Percentiles rank a stretch among this genome's conserved stretches.
Evolutionary conservation across 2,113 vertebrate species (phyloP).

Genomic region (Phycodurus eques): DNA sequence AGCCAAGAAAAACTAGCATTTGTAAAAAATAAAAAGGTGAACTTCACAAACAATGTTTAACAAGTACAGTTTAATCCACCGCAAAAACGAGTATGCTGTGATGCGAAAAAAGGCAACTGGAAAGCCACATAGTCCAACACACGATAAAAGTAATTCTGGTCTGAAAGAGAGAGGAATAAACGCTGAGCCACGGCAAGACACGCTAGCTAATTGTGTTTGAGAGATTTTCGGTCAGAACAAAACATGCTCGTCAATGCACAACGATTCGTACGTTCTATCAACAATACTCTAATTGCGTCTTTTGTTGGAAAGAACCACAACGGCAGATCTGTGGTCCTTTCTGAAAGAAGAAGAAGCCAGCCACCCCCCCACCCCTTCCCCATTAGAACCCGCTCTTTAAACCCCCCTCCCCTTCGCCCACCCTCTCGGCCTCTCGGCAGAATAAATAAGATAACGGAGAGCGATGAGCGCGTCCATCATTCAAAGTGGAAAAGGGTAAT

Average conservation of each 20-base stretch:
- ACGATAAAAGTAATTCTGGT: neutral
- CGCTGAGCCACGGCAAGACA: neutral
- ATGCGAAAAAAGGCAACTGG: too few species aligned
- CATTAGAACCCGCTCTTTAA: slow-evolving; percentile 42
- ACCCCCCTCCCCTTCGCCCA: slow-evolving; percentile 12
- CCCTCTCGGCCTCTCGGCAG: slow-evolving; percentile 32
- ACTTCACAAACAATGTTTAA: too few species aligned
- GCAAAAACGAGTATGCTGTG: too few species aligned
- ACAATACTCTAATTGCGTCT: neutral
- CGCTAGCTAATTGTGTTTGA: too few species aligned
- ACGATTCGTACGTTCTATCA: neutral
- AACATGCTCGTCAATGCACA: neutral
- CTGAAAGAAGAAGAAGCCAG: slow-evolving; percentile 26
- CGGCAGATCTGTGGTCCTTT: neutral
- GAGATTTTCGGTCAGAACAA: neutral
- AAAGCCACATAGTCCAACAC: too few species aligned
- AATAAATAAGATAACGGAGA: slow-evolving; percentile 75
- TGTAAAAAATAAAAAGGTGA: too few species aligned
- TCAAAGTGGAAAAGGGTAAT: slow-evolving; percentile 75
- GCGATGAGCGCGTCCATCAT: slow-evolving; percentile 72
- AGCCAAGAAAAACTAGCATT: too few species aligned
- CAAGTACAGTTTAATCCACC: too few species aligned
- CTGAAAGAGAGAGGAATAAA: neutral
- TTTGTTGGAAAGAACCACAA: neutral
- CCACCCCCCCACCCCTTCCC: slow-evolving; percentile 21